Evolutionary conservation across 2,113 vertebrate genomes (phyloP).

Genomic region (Nettapus auritus): DNA sequence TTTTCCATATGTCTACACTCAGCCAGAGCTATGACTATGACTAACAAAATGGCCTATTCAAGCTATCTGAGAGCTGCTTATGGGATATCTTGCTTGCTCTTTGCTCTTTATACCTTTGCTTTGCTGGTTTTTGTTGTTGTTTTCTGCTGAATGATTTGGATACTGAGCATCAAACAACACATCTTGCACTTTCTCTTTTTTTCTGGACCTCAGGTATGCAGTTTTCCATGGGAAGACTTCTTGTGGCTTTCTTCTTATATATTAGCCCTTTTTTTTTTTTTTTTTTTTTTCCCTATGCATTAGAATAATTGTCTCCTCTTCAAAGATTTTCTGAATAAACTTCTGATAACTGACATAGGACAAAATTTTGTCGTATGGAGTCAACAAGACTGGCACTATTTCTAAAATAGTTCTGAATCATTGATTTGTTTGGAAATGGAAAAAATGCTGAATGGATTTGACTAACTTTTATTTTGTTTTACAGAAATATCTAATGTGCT

Average conservation of each 20-base stretch:
- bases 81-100: not conserved
- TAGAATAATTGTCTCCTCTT: not conserved
- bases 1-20: not conserved
- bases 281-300: not conserved
- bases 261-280: not conserved
- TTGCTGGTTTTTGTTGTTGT: not conserved
- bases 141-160: not conserved
- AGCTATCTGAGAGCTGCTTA: not conserved
- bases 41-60: not conserved
- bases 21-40: not conserved
- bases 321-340: not conserved
- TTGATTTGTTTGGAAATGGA: not conserved
- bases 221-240: not conserved
- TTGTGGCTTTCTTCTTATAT: not conserved
- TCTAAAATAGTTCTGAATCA: not conserved
- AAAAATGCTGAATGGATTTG: not conserved
- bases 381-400: not conserved
- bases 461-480: not conserved
- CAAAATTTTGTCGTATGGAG: not conserved
- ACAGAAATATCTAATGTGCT: conserved; percentile 68
- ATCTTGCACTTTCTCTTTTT: not conserved
- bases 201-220: not conserved
- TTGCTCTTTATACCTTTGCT: not conserved
- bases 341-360: not conserved
- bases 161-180: not conserved